Percentiles rank a stretch among this genome's conserved stretches.
phyloP scores from a whole-genome alignment of 2,113 vertebrate genomes.

The Aspidoscelis tigris region DNA sequence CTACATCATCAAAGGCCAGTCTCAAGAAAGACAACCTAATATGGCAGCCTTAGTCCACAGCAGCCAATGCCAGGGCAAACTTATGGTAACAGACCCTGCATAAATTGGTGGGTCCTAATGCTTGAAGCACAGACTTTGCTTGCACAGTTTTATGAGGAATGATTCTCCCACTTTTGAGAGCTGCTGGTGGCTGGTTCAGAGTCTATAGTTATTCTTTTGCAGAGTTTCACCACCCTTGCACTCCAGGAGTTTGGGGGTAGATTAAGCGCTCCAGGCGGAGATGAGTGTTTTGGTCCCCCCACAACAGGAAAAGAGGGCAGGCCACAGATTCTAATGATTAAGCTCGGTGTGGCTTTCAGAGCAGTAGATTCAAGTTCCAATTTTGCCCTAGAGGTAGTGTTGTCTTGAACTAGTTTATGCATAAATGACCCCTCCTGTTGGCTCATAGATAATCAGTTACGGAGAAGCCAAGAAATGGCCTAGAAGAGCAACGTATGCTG shows the following conservation, averaged over 20 bases:
- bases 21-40: not conserved
- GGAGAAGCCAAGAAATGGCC: conserved; percentile 13
- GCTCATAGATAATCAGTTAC: conserved; percentile 11
- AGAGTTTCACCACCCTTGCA: conserved; percentile 2
- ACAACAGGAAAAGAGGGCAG: not conserved
- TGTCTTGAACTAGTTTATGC: conserved; percentile 37
- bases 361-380: conserved; percentile 17
- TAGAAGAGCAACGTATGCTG: not conserved
- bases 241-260: conserved; percentile 12
- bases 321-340: conserved; percentile 5
- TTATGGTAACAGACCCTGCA: conserved; percentile 1
- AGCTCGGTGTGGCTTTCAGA: conserved; percentile 25
- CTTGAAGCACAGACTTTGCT: not conserved
- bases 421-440: conserved; percentile 5
- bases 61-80: not conserved
- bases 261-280: conserved; percentile 23
- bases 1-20: not conserved
- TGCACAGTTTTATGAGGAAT: not conserved
- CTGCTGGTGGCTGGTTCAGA: conserved; percentile 29
- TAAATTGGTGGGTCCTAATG: not conserved
- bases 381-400: conserved; percentile 37
- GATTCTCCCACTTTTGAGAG: conserved; percentile 13
- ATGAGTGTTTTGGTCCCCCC: not conserved
- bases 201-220: not conserved
- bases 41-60: not conserved